Percentiles rank a stretch among this genome's conserved stretches.
Evolutionary conservation across 2,797 vertebrate species (phyloP).

Genomic region (Ispidina picta): DNA sequence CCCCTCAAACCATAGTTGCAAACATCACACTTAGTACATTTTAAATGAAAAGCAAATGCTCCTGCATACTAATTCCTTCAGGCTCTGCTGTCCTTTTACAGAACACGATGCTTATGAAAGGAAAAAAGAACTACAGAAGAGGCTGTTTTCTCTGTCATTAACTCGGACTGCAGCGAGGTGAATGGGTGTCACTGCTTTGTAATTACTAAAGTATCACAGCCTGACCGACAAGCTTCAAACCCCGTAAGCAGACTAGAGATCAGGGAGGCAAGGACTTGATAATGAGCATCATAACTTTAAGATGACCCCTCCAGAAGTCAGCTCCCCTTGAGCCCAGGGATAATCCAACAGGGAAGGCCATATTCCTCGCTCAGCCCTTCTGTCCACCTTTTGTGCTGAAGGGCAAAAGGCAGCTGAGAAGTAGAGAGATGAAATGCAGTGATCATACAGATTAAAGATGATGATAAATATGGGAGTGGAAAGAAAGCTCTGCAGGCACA

Average conservation of each 20-base stretch:
- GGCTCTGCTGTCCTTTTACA: neutral
- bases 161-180: neutral
- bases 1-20: neutral
- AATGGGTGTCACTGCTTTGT: neutral
- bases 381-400: neutral
- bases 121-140: neutral
- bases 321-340: neutral
- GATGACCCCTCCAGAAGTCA: neutral
- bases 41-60: neutral
- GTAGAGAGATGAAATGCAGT: constrained; percentile 5
- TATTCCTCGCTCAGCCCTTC: neutral
- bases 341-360: neutral
- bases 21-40: constrained; percentile 37
- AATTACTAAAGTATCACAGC: neutral
- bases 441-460: constrained; percentile 47
- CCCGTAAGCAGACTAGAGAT: neutral
- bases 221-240: neutral
- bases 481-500: neutral
- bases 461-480: constrained; percentile 30
- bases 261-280: neutral
- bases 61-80: constrained; percentile 37
- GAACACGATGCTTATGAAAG: neutral
- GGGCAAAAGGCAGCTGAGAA: constrained; percentile 37
- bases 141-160: neutral
- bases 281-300: neutral